Evolutionary conservation across 2,113 vertebrate genomes (phyloP).

Genomic region (Stictonetta naevosa): DNA sequence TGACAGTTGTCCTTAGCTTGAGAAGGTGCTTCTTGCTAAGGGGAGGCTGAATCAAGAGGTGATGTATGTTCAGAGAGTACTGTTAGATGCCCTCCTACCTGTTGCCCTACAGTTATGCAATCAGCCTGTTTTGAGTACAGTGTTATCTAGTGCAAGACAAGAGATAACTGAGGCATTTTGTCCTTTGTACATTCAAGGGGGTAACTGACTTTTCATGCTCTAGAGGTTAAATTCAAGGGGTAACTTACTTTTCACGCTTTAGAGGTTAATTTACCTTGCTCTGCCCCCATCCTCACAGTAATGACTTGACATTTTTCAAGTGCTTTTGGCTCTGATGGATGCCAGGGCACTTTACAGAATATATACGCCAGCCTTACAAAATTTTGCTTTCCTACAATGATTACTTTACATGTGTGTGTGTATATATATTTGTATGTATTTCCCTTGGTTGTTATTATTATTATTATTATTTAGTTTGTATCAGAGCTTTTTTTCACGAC

Average conservation of each 20-base stretch:
- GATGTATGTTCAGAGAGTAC: not conserved
- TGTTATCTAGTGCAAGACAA: conserved; percentile 36
- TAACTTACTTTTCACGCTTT: conserved; percentile 9
- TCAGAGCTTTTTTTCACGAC: not conserved
- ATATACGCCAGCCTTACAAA: not conserved
- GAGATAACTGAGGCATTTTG: conserved; percentile 50
- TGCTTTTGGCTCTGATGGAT: conserved; percentile 43
- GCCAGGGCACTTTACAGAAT: conserved; percentile 8
- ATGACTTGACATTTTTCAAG: conserved; percentile 67
- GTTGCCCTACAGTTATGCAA: conserved; percentile 62
- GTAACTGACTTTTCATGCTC: conserved; percentile 12
- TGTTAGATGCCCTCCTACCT: conserved; percentile 58
- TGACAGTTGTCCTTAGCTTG: not conserved
- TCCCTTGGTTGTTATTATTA: not conserved
- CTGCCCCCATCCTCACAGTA: conserved; percentile 30
- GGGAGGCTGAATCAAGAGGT: not conserved
- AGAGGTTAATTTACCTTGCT: not conserved
- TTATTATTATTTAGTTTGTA: not conserved
- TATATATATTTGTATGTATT: not conserved
- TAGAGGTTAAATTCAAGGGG: conserved; percentile 2
- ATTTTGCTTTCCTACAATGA: not conserved
- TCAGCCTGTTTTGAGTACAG: conserved; percentile 43
- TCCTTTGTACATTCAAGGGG: conserved; percentile 48
- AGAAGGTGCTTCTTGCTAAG: not conserved
- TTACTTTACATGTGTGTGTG: not conserved